These are phyloP conservation scores for Thecophora atra DNA, from an alignment of 2,888 invertebrate species.

Conservation along the genomic window DNA sequence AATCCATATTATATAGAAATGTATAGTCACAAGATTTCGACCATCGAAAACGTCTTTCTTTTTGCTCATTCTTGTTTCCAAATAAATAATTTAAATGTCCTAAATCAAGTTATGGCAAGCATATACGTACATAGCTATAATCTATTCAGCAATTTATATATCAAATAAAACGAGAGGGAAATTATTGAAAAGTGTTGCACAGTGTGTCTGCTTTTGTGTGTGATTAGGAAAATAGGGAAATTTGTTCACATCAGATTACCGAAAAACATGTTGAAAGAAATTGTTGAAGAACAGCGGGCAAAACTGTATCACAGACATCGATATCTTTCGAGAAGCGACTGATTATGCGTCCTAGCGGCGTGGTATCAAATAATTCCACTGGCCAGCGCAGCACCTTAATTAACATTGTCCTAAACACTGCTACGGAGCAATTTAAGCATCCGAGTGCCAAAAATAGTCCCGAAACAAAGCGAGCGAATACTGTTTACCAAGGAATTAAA, in stretches of 20 bases:
- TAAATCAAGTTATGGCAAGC: constrained; percentile 51
- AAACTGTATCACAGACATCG: constrained; percentile 69
- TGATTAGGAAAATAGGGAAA: neutral
- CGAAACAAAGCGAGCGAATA: constrained; percentile 62
- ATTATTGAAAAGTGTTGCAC: neutral
- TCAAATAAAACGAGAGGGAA: neutral
- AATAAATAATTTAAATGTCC: constrained; percentile 23
- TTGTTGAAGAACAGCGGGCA: constrained; percentile 65
- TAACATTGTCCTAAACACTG: constrained; percentile 72
- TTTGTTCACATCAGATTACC: constrained; percentile 61
- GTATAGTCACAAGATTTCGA: too few species aligned
- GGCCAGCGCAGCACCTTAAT: constrained; percentile 74
- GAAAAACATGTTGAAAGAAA: constrained; percentile 65
- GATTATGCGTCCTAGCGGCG: constrained; percentile 79
- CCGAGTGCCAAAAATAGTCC: constrained; percentile 66
- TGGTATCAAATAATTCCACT: constrained; percentile 81
- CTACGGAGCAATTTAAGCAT: constrained; percentile 70
- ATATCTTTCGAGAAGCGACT: constrained; percentile 74
- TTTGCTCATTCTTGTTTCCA: neutral
- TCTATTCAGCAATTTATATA: neutral
- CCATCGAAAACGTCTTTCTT: too few species aligned
- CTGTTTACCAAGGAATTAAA: constrained; percentile 44
- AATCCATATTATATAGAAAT: too few species aligned
- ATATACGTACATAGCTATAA: neutral
- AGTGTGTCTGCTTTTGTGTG: neutral